A percentile compares a stretch with the other conserved stretches of the same genome.
Evolutionary conservation across 2,113 vertebrate species (phyloP).

Genomic region (Puffinus mauretanicus): DNA sequence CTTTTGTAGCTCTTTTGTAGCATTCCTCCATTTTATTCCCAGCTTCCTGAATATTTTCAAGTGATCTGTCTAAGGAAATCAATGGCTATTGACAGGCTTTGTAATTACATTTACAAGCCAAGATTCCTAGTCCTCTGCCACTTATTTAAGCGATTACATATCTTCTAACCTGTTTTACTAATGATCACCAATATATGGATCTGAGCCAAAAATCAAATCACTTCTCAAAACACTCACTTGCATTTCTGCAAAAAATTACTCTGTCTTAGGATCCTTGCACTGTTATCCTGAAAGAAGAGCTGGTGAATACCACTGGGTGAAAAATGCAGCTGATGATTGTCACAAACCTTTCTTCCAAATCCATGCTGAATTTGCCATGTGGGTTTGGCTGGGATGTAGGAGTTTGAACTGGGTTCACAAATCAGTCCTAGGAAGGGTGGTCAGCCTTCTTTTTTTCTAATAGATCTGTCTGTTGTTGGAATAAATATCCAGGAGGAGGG

Average conservation of each 20-base stretch:
- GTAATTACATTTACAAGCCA: constrained; percentile 76
- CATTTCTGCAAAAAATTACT: neutral
- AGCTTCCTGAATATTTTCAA: constrained; percentile 37
- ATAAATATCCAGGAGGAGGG: neutral
- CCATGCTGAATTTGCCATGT: neutral
- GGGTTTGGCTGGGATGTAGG: neutral
- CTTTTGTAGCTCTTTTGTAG: neutral
- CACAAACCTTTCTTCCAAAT: neutral
- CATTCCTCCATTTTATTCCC: neutral
- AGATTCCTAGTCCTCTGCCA: constrained; percentile 55
- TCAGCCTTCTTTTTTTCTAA: neutral
- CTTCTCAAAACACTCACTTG: neutral
- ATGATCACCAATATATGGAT: constrained; percentile 11
- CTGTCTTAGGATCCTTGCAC: neutral
- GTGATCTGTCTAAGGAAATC: constrained; percentile 51
- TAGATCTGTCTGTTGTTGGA: neutral
- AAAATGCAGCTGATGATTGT: neutral
- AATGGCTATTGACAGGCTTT: constrained; percentile 68
- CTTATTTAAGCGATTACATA: neutral
- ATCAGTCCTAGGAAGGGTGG: neutral
- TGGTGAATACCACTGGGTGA: neutral
- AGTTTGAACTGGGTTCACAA: neutral
- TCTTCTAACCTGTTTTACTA: constrained; percentile 24
- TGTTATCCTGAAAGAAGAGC: neutral
- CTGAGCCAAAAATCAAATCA: neutral